These are phyloP conservation scores for Esperia sulphurella DNA, from an alignment of 2,888 invertebrate species.

Conservation along the genomic window DNA sequence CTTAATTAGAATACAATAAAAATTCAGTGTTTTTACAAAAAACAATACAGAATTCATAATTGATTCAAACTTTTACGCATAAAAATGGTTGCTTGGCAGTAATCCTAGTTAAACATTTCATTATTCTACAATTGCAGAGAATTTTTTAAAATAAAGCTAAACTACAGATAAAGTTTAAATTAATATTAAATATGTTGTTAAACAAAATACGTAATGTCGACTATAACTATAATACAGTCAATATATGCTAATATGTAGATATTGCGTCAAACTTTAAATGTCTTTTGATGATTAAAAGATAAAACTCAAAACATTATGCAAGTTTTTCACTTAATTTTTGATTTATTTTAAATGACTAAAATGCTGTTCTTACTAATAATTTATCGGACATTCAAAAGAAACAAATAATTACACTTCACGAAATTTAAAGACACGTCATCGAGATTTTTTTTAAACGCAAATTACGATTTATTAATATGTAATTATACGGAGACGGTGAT, in stretches of 20 bases:
- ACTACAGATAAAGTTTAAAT: neutral
- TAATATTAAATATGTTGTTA: conserved; percentile 15
- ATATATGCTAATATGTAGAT: conserved; percentile 21
- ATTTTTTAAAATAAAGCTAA: neutral
- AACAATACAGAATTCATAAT: neutral
- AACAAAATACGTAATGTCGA: conserved; percentile 24
- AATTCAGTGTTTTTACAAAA: neutral
- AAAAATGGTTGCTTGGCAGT: neutral
- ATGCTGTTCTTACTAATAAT: neutral
- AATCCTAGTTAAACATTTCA: neutral
- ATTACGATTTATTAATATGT: too few species aligned
- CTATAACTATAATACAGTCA: conserved; percentile 29
- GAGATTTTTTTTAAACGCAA: too few species aligned
- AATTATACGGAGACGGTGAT: too few species aligned
- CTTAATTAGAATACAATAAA: neutral
- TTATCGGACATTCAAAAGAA: neutral
- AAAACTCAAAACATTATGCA: neutral
- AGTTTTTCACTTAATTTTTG: neutral
- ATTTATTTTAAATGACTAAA: too few species aligned
- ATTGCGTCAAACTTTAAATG: conserved; percentile 18
- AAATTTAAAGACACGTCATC: too few species aligned
- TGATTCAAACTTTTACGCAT: neutral
- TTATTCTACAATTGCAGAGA: neutral
- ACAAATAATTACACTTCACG: neutral
- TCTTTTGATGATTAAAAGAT: neutral